phyloP scores from a whole-genome alignment of 92 coral and sea anemone genomes.

The Zoanthus solanderi region DNA sequence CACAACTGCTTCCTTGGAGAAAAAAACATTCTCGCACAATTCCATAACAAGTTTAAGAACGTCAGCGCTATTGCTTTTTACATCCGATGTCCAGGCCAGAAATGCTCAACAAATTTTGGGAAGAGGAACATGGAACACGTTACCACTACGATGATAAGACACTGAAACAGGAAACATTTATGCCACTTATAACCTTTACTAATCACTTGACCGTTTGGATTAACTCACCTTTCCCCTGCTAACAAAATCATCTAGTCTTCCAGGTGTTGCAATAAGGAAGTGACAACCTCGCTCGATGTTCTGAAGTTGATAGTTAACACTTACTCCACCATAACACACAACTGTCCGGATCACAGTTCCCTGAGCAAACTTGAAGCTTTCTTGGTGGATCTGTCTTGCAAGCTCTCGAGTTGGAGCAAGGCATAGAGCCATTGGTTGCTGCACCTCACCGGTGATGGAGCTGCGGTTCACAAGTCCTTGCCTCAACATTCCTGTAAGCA shows the following conservation, averaged over 20 bases:
- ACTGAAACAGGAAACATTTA: not conserved
- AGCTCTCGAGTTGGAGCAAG: slow-evolving; percentile 98
- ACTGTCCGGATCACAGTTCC: slow-evolving; percentile 82
- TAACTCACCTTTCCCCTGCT: slow-evolving; percentile 71
- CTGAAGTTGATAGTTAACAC: slow-evolving; percentile 79
- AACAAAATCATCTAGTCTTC: slow-evolving; percentile 90
- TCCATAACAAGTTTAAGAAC: too few relatives aligned
- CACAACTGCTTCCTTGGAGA: too few relatives aligned
- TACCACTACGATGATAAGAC: too few relatives aligned
- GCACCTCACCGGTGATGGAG: slow-evolving; percentile 68
- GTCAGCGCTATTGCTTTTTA: too few relatives aligned
- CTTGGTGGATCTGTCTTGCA: slow-evolving; percentile 86
- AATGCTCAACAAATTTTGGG: too few relatives aligned
- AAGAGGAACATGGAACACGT: too few relatives aligned
- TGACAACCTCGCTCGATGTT: slow-evolving; percentile 87
- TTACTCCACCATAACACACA: slow-evolving; percentile 98
- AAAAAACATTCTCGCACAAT: too few relatives aligned
- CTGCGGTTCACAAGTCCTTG: slow-evolving; percentile 77
- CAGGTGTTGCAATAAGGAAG: slow-evolving; percentile 93
- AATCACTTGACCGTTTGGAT: not conserved
- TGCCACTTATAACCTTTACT: not conserved
- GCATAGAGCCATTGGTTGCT: slow-evolving; percentile 87
- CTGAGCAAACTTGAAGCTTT: slow-evolving; percentile 84
- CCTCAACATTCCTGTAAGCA: slow-evolving; percentile 83
- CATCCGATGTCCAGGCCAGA: too few relatives aligned